Evolutionary conservation across 2,888 invertebrate genomes (phyloP), one percentile per base, ranked within the genome.

Genomic region (Zygothrica quintamaculata): DNA sequence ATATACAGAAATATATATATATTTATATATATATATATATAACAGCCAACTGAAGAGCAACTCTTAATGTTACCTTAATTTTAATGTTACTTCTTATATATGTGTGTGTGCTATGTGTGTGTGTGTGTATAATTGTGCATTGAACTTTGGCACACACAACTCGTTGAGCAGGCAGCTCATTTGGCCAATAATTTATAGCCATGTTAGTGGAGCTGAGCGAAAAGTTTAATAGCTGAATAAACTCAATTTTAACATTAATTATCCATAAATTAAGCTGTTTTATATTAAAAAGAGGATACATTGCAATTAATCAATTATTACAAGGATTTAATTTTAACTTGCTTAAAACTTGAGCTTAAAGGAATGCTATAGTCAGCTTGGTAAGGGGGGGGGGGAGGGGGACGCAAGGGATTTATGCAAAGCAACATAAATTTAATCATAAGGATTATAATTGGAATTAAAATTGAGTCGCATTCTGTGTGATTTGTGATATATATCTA

Each of bases 41-140:
- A 11, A n/a, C n/a, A n/a, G n/a, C n/a, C n/a, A n/a, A n/a, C n/a
- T n/a, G 18, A 22, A 22, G 18, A 22, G 12, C 11, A 13, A 11
- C 8, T 34, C 25, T 43, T 11, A 26, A 16, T 22, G 29, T 16
- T 22, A 11, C 33, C n/a, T 34, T 31, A 39, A 39, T 52, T 52
- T 59, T 33, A 50, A 53, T 59, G 43, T 43, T n/a, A n/a, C n/a
- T n/a, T n/a, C n/a, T n/a, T n/a, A n/a, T n/a, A n/a, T n/a, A n/a
- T n/a, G n/a, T n/a, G n/a, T n/a, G n/a, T n/a, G n/a, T n/a, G n/a
- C n/a, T n/a, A n/a, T n/a, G n/a, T n/a, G n/a, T 22, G 18, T 22
- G 18, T 22, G 18, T 22, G 18, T 12, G 33, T 50, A 57, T 56
- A 65, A 72, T 72, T 77, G 84, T 65, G 68, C 62, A 42, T 26